These are phyloP conservation scores for Drosophila sucinea DNA, from an alignment of 1,140 invertebrate species.

Conservation along the genomic window DNA sequence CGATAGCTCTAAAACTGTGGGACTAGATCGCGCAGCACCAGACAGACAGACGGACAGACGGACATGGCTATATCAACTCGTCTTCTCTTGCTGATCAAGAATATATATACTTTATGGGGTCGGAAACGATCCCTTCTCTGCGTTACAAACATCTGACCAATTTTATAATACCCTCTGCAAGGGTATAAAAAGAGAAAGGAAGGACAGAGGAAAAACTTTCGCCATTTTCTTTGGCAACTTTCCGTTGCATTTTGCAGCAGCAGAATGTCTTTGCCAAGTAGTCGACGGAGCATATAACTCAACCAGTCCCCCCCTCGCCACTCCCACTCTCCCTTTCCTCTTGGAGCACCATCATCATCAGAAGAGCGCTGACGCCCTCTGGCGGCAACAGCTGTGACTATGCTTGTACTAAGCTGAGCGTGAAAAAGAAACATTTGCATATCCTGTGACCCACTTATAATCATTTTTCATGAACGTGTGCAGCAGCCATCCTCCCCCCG, in stretches of 20 bases:
- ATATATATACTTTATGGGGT: too few species aligned
- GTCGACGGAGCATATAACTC: conserved; percentile 65
- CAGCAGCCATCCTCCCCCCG: too few species aligned
- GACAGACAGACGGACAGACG: too few species aligned
- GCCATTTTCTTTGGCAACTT: conserved; percentile 76
- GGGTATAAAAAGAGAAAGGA: conserved; percentile 48
- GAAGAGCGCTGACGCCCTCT: conserved; percentile 46
- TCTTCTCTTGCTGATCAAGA: too few species aligned
- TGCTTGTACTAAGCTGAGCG: conserved; percentile 62
- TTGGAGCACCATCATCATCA: conserved; percentile 2
- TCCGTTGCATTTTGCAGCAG: conserved; percentile 68
- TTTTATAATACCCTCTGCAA: too few species aligned
- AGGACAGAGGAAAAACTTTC: conserved; percentile 64
- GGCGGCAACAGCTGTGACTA: conserved; percentile 53
- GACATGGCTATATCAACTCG: too few species aligned
- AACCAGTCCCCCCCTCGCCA: conserved; percentile 44
- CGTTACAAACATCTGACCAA: too few species aligned
- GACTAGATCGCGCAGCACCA: too few species aligned
- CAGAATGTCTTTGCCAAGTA: conserved; percentile 67
- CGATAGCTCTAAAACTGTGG: too few species aligned
- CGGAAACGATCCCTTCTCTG: too few species aligned
- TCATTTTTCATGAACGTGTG: conserved; percentile 77
- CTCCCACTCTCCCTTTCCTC: conserved; percentile 19
- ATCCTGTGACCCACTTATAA: conserved; percentile 81
- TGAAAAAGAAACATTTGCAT: conserved; percentile 81